Percentiles rank a stretch among this genome's conserved stretches.
Evolutionary conservation across 2,888 invertebrate genomes (phyloP).

Genomic region (Hydrotaea cyrtoneurina): DNA sequence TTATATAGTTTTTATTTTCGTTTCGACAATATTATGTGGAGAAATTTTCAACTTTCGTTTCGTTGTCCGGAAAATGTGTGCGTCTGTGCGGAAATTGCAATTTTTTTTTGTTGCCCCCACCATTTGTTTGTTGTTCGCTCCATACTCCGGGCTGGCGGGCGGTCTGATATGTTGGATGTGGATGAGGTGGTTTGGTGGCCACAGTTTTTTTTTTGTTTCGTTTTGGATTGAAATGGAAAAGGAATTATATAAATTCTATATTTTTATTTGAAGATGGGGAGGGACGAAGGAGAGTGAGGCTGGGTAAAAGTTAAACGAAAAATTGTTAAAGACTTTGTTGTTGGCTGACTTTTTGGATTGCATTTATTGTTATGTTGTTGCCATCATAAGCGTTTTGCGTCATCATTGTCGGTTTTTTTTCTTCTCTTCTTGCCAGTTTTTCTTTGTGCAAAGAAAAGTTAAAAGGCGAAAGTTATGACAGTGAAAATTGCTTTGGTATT

Average conservation of each 20-base stretch:
- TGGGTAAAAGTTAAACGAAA: neutral
- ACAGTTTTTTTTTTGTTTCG: neutral
- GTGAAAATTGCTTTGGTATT: constrained; percentile 64
- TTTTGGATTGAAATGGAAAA: constrained; percentile 6
- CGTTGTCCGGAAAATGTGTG: constrained; percentile 78
- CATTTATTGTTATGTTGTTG: constrained; percentile 66
- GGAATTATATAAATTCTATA: constrained; percentile 57
- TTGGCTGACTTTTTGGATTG: constrained; percentile 64
- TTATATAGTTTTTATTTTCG: constrained; percentile 35
- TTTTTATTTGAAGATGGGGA: constrained; percentile 6
- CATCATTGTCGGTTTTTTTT: neutral
- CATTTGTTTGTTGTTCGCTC: constrained; percentile 43
- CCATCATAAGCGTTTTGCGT: constrained; percentile 57
- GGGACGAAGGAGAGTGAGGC: neutral
- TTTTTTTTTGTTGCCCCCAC: constrained; percentile 67
- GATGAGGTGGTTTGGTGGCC: constrained; percentile 14
- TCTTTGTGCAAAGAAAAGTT: neutral
- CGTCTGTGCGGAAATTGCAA: constrained; percentile 79
- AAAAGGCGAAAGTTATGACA: constrained; percentile 67
- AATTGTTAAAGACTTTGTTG: constrained; percentile 56
- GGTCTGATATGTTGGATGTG: neutral
- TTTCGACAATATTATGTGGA: constrained; percentile 61
- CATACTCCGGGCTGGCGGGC: constrained; percentile 31
- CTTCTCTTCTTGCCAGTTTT: neutral
- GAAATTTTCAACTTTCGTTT: constrained; percentile 62